These are phyloP conservation scores for Coregonus sp. DNA, from an alignment of 2,797 vertebrate genomes.

Conservation along the genomic window DNA sequence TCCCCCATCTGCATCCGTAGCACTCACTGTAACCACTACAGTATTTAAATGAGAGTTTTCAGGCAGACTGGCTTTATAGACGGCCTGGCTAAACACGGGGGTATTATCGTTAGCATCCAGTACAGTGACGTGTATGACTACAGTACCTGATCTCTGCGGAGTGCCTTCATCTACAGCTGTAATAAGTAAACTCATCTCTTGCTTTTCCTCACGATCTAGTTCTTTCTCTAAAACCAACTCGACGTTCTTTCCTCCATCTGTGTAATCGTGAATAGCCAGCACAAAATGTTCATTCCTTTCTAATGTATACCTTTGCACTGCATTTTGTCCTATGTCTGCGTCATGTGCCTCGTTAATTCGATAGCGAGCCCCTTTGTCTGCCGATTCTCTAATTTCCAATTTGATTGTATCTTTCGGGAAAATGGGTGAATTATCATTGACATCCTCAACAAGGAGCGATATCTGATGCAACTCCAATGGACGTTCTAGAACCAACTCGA, in stretches of 20 bases:
- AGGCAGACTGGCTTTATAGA: too few relatives aligned
- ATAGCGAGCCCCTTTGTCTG: slow-evolving; percentile 54
- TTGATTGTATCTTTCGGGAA: slow-evolving; percentile 56
- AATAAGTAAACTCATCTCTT: slow-evolving; percentile 53
- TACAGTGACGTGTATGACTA: slow-evolving; percentile 54
- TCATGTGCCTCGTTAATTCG: slow-evolving; percentile 65
- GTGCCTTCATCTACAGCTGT: slow-evolving; percentile 68
- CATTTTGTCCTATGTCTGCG: slow-evolving; percentile 60
- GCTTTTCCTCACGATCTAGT: slow-evolving; percentile 63
- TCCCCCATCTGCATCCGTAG: slow-evolving; percentile 67
- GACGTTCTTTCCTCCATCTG: slow-evolving; percentile 39
- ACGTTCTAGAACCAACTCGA: slow-evolving; percentile 70
- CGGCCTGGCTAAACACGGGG: too few relatives aligned
- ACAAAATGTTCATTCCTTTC: slow-evolving; percentile 52
- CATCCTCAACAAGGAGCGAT: slow-evolving; percentile 66
- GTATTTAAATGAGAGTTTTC: slow-evolving; percentile 3
- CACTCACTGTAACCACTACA: slow-evolving; percentile 48
- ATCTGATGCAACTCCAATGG: slow-evolving; percentile 68
- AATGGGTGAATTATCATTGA: slow-evolving; percentile 73
- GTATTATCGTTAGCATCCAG: slow-evolving; percentile 32
- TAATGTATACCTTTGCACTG: slow-evolving; percentile 52
- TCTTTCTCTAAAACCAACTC: slow-evolving; percentile 59
- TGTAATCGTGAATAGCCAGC: slow-evolving; percentile 20
- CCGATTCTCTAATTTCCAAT: slow-evolving; percentile 68
- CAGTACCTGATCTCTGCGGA: slow-evolving; percentile 60